Evolutionary conservation across 2,797 vertebrate genomes (phyloP).

Genomic region (Potorous gilbertii): DNA sequence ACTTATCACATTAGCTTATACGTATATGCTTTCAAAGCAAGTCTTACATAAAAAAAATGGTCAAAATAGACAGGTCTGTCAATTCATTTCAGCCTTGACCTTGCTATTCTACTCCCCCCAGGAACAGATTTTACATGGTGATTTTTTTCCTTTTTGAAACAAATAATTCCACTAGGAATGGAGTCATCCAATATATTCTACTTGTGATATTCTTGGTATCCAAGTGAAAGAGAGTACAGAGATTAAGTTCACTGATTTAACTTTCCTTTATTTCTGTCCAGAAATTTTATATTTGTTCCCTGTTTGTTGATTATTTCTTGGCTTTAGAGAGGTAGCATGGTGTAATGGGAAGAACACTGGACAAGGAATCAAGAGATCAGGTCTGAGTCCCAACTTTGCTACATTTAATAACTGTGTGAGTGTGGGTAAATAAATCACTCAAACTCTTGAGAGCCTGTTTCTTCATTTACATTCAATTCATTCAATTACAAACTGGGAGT

Average conservation of each 20-base stretch:
- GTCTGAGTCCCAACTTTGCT: neutral
- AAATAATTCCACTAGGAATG: neutral
- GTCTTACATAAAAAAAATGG: neutral
- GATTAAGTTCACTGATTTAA: accelerated
- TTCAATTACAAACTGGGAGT: neutral
- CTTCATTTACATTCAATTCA: too few species aligned
- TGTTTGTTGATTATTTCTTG: neutral
- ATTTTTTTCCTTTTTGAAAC: conserved; percentile 21
- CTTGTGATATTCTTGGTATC: accelerated
- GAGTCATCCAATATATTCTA: accelerated
- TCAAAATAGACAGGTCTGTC: neutral
- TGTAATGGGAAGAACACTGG: neutral
- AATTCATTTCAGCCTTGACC: neutral
- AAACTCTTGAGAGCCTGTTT: neutral
- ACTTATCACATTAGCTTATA: neutral
- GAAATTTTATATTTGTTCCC: neutral
- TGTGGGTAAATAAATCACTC: neutral
- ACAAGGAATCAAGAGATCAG: neutral
- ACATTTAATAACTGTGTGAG: neutral
- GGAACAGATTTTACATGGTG: conserved; percentile 40
- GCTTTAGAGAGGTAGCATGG: neutral
- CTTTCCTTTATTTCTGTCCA: neutral
- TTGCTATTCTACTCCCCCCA: neutral
- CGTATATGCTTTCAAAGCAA: neutral
- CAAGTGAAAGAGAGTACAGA: neutral